Base-by-base conservation (phyloP, 2,888 invertebrate species). In the Chromoteleia sp. region DNA sequence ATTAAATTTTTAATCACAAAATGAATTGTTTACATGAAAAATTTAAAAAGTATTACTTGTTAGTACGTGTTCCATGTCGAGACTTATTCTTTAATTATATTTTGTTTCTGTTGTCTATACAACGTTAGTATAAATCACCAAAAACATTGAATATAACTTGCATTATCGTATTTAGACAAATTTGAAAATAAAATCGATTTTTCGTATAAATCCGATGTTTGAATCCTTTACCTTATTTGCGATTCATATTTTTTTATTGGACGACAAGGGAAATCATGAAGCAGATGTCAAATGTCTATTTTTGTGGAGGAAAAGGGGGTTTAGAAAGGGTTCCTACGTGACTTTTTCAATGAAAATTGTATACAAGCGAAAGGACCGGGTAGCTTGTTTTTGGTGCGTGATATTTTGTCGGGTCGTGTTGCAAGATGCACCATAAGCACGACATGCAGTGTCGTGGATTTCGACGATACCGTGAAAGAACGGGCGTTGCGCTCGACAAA, bases 391-490 rank as follows among this genome's bases (percentile, higher is more conserved):
- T 77, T 73, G 48, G 56, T 36, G 39, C 39, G 45, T 33, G 77
- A 77, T 77, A 81, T 81, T 81, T 85, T 86, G 86, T 86, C 84
- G 75, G 54, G 48, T 78, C 83, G 71, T 79, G 77, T 52, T 33
- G 73, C 81, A 83, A 78, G 82, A 63, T 82, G 81, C 75, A 78
- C 76, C 61, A 78, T 79, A 79, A 83, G 81, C 63, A 67, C 83
- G 84, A 87, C 86, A 85, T 83, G 85, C 85, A 84, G 84, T 59
- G 56, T 68, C 81, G 83, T 80, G 82, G 78, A 83, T 83, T 45
- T 43, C 63, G 79, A 82, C 79, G 83, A 84, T 78, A 81, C 78
- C 70, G 68, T 59, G 79, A 59, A 71, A 76, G 74, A 56, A 79
- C 76, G 21, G 39, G 73, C 36, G 25, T 19, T 30, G 45, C 29